Base-by-base conservation (phyloP, 2,888 invertebrate species). In the Mesoligia furuncula region DNA sequence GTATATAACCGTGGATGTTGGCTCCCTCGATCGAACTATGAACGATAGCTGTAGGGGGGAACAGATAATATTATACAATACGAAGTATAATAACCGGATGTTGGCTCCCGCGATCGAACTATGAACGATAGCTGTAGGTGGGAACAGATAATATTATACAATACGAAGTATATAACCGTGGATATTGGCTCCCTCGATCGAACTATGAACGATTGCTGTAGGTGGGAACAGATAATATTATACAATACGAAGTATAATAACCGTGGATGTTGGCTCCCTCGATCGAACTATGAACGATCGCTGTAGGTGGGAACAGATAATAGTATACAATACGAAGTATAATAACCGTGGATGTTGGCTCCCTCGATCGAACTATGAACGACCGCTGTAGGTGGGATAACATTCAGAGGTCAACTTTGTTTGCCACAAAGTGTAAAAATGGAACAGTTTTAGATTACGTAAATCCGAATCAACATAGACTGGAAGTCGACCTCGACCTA, bases 21-120 rank as follows among this genome's bases (percentile, higher is more conserved):
- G 36, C 20, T 27, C 36, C 39, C 15, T 54, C 11, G 20, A 27
- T 45, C 45, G 11, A 24, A 36, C 27, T 42, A 36, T 42, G 27
- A 36, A 17, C 36, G 15, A 17, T n/a, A 13, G 24, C 20, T 80
- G 20, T 45, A 54, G 42, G n/a, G 36, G 51, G 42, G 51, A 54
- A 13, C 13, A 5, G 73, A 74, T 73, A 73, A 39, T 31, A 48
- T 75, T 42, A 42, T 42, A 20, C n/a, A 45, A 13, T 31, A 76
- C 13, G 17, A 62, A 67, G 27, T 39, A 39, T 8, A 27, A 61
- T 24, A 45, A 42, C 27, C 72, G 17, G 27, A 72, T 54, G 51
- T 39, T 45, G 24, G 36, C 24, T n/a, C 27, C 36, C 13, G 45
- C 15, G 17, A 36, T 42, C 42, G 9, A 27, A 36, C n/a, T 42